These are phyloP conservation scores for Metacarcinus magister DNA, from an alignment of 2,888 invertebrate species.

Conservation along the genomic window DNA sequence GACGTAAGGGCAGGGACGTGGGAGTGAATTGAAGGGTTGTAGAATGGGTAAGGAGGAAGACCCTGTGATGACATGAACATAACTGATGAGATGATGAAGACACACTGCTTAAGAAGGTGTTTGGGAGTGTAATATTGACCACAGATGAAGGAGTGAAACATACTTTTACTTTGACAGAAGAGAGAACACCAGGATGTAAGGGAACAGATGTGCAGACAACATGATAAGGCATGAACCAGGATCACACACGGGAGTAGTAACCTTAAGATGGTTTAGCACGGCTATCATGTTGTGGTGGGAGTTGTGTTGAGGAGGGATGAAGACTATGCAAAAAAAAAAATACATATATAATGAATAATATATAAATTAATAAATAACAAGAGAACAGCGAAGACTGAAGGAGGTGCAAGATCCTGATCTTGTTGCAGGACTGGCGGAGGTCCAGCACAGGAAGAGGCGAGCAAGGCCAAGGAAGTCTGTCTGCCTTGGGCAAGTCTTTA, in stretches of 20 bases:
- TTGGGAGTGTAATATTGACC: background rate
- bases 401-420: background rate
- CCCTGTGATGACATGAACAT: background rate
- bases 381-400: background rate
- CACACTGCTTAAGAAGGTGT: background rate
- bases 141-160: background rate
- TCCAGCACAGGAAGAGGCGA: background rate
- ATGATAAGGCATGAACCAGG: background rate
- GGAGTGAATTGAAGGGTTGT: background rate
- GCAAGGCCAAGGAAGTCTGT: background rate
- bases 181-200: background rate
- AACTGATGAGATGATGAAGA: background rate
- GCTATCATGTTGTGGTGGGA: background rate
- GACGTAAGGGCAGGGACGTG: background rate
- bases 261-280: background rate
- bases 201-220: background rate
- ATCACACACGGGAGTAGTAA: background rate
- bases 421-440: background rate
- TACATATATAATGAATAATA: no score
- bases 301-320: background rate
- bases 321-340: background rate
- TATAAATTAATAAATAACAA: background rate
- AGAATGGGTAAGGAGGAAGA: conserved; percentile 31
- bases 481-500: background rate
- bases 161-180: background rate